Evolutionary conservation across 2,888 invertebrate species (phyloP).

Genomic region (Tupiocoris notatus): DNA sequence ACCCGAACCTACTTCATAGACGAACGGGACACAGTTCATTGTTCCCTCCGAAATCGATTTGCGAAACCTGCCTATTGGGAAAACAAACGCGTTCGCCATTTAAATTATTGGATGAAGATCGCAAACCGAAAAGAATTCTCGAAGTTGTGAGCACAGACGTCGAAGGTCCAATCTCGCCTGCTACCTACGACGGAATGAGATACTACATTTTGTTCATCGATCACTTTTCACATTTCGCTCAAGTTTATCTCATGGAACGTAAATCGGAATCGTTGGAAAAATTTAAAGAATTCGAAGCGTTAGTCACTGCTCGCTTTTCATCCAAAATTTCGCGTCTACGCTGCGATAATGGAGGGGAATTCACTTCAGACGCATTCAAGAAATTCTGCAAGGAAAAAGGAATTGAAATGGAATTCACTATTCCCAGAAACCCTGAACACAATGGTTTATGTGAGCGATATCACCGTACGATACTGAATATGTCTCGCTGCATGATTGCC

Average conservation of each 20-base stretch:
- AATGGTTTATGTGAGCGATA: constrained; percentile 51
- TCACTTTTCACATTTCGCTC: constrained; percentile 50
- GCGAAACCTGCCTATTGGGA: constrained; percentile 11
- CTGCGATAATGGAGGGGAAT: constrained; percentile 51
- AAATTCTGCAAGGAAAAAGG: constrained; percentile 48
- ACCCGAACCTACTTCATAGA: constrained; percentile 6
- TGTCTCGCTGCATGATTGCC: constrained; percentile 49
- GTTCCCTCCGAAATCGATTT: background rate
- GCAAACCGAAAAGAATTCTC: constrained; percentile 42
- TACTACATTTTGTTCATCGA: constrained; percentile 50
- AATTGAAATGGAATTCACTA: constrained; percentile 49
- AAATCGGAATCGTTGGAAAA: constrained; percentile 51
- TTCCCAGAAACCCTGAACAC: constrained; percentile 50
- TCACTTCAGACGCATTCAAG: constrained; percentile 48
- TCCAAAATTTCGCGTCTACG: constrained; percentile 48
- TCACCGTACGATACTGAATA: constrained; percentile 50
- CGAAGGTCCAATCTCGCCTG: constrained; percentile 49
- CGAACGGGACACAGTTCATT: constrained; percentile 13
- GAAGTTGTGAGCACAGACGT: no score
- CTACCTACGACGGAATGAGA: constrained; percentile 43
- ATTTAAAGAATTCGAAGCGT: constrained; percentile 46
- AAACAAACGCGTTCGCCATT: constrained; percentile 13
- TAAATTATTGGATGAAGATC: background rate
- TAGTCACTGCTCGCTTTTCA: constrained; percentile 13
- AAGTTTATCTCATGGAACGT: constrained; percentile 49